Base-by-base conservation (phyloP, 2,113 vertebrate genomes). In the Piprites chloris region DNA sequence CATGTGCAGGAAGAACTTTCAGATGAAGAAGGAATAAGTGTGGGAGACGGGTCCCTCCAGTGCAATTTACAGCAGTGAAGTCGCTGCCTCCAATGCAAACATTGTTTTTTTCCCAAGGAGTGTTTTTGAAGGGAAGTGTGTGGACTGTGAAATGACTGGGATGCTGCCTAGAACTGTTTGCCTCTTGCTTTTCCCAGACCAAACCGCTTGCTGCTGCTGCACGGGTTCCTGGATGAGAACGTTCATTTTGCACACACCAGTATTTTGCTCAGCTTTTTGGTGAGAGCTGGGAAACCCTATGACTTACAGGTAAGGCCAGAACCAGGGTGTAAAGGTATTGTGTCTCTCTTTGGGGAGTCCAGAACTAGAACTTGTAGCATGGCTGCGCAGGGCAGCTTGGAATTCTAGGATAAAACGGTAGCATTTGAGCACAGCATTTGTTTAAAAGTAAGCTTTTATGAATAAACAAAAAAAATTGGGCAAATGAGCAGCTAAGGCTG, bases 241-340 rank as follows among this genome's bases (percentile, higher is more conserved):
- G 98, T 98, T 90, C 98, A 98, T 94, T 98, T 98, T 98, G 98
- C 98, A 98, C 98, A 98, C 67, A 98, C 98, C 66, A 98, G 98
- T 95, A 98, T 98, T 92, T 96, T 98, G 95, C 97, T 98, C 95
- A 98, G 98, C 93, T 98, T 98, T 93, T 98, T 98, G 95, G 98
- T 98, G 94, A 98, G 98, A 95, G 98, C 98, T 95, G 98, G 98
- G 73, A 98, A 98, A 80, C 98, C 98, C 0, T 98, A 98, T 55
- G 98, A 98, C 86, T 93, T 98, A 82, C 98, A 98, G 98, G 98
- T 98, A 85, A 98, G 97, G 28, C 42, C 35, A 68, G 52, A 63
- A n/a, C 13, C 28, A 41, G 44, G 17, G 3, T 21, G 6, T 35
- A 16, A 73, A 73, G 39, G 41, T 52, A 12, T 35, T 2, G 2